Base-by-base conservation (phyloP, 1,140 invertebrate species). In the Drosophila burlai region DNA sequence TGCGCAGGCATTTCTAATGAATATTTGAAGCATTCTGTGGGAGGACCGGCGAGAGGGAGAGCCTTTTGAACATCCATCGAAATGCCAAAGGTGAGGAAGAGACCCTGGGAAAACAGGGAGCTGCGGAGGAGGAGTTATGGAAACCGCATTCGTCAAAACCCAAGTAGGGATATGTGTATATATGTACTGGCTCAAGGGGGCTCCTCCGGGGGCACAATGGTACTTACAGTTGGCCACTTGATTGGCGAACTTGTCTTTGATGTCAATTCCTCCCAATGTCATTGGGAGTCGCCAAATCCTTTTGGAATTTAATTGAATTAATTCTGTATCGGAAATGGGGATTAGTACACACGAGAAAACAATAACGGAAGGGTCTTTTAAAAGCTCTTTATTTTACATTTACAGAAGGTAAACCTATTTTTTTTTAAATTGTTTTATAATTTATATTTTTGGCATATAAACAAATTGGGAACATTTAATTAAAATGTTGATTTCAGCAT, bases 1-100 rank as follows among this genome's bases (percentile, higher is more conserved):
- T 42, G 62, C 55, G 45, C 29, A n/a, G 64, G 71, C 76, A 83
- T 80, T 71, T 58, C 62, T 18, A 67, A 67, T 83, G 71, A 80
- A 83, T 80, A 80, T 84, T 84, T 84, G 58, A 72, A 67, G 58
- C 61, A 55, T 50, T 63, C 65, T 57, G 50, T 40, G 40, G 55
- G 54, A 3, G 55, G 26, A 38, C 34, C 34, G 55, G 8, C 24
- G 47, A 4, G 47, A 4, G 21, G 29, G 13, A 26, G 57, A 49
- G 67, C 63, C 72, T 72, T 83, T 67, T 69, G 54, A 69, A 46
- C 61, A 62, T 73, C 49, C 68, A 61, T 74, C 55, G 60, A 81
- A 81, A 76, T 76, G 57, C 46, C 65, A 34, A 67, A 29, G 31
- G 34, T 40, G n/a, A 43, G 49, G 34, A 21, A 10, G 26, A 16